Conservation (phyloP, 2,888 invertebrate genomes). For the Brachylomia viminalis region DNA sequence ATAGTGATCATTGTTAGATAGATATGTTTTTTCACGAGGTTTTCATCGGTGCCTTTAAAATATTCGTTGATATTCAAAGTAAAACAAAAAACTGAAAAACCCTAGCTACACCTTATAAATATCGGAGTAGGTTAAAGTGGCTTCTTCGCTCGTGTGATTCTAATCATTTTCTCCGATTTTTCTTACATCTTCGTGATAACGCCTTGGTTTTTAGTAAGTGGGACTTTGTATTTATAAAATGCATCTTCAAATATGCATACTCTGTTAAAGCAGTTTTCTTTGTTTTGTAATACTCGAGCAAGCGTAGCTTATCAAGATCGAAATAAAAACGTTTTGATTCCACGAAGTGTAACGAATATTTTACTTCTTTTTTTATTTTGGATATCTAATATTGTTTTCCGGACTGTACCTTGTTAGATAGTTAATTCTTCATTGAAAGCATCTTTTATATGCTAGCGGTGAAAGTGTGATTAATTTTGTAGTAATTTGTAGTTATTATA, state of each 20-base stretch:
- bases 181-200: slow-evolving; percentile 34
- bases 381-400: not conserved
- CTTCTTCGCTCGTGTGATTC: slow-evolving; percentile 14
- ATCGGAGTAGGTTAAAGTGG: slow-evolving; percentile 41
- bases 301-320: not conserved
- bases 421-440: not conserved
- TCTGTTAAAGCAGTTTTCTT: slow-evolving; percentile 5
- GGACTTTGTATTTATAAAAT: slow-evolving; percentile 29
- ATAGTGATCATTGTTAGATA: not conserved
- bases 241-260: slow-evolving; percentile 35
- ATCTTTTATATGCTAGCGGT: not conserved
- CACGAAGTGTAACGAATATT: not conserved
- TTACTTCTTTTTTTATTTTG: not conserved
- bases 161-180: slow-evolving; percentile 46
- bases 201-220: slow-evolving; percentile 39
- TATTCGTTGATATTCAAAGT: slow-evolving; percentile 1
- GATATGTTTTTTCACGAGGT: not conserved
- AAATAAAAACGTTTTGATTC: slow-evolving; percentile 15
- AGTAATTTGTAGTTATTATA: not conserved
- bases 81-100: slow-evolving; percentile 1
- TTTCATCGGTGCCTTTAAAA: not conserved
- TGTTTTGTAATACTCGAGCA: slow-evolving; percentile 8
- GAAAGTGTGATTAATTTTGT: not conserved
- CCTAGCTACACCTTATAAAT: slow-evolving; percentile 45
- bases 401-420: not conserved